These are phyloP conservation scores for Anoplopoma fimbria DNA, from an alignment of 2,113 vertebrate genomes.

Conservation along the genomic window DNA sequence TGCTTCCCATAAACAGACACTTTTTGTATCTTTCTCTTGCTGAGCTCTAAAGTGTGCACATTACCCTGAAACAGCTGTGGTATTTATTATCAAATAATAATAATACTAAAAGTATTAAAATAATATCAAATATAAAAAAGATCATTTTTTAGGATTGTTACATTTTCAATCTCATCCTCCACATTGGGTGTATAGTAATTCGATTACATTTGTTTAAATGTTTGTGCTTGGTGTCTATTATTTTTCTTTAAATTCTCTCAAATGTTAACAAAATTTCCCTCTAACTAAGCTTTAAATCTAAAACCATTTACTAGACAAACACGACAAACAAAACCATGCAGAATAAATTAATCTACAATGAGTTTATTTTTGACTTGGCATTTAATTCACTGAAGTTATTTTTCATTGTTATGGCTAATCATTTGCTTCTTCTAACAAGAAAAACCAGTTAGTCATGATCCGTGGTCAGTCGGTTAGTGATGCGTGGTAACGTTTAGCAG, in stretches of 20 bases:
- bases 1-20: too few relatives aligned
- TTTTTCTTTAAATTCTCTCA: background rate
- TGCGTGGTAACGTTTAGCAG: conserved; percentile 33
- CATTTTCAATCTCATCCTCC: background rate
- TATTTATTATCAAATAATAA: background rate
- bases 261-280: background rate
- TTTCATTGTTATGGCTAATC: conserved; percentile 52
- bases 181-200: too few relatives aligned
- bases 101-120: too few relatives aligned
- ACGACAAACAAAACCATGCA: conserved; percentile 8
- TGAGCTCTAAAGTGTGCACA: background rate
- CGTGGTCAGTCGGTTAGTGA: conserved; percentile 17
- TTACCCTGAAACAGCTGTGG: background rate
- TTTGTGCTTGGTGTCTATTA: background rate
- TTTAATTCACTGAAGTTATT: conserved; percentile 39
- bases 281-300: background rate
- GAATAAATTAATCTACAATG: conserved; percentile 24
- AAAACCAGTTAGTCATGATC: conserved; percentile 2
- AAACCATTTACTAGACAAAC: conserved; percentile 10
- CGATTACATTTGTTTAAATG: background rate
- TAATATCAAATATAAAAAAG: too few relatives aligned
- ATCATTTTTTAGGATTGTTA: too few relatives aligned
- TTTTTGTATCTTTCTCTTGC: background rate
- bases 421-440: conserved; percentile 31
- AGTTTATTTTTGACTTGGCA: conserved; percentile 64